Percentiles rank a stretch among this genome's conserved stretches.
Evolutionary conservation across 2,888 invertebrate species (phyloP).

Genomic region (Ligdia adustata): DNA sequence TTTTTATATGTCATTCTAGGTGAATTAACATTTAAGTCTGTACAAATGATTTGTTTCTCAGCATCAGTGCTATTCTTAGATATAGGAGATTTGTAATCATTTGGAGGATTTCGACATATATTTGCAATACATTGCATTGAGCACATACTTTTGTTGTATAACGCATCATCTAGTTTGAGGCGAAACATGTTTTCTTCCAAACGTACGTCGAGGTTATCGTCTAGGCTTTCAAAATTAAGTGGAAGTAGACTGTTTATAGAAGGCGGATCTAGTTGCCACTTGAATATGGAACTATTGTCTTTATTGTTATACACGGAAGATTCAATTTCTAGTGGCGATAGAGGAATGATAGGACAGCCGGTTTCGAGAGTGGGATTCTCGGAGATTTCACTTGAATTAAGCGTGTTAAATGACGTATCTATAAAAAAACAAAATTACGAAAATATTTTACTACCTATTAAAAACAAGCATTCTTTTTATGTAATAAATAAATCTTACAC

Average conservation of each 20-base stretch:
- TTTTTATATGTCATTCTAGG: constrained; percentile 29
- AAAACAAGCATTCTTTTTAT: no score
- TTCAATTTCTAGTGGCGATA: constrained; percentile 11
- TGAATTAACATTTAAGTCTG: constrained; percentile 53
- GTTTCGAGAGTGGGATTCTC: constrained; percentile 2
- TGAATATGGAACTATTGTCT: constrained; percentile 21
- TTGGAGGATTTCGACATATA: constrained; percentile 19
- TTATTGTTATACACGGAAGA: constrained; percentile 21
- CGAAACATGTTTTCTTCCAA: constrained; percentile 21
- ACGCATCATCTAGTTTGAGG: constrained; percentile 15
- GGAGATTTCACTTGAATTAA: constrained; percentile 15
- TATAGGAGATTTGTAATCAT: constrained; percentile 33
- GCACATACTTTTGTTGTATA: constrained; percentile 44
- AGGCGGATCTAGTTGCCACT: constrained; percentile 24
- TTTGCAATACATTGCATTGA: constrained; percentile 55
- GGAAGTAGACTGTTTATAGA: constrained; percentile 27
- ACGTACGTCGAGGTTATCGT: neutral
- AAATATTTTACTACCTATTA: no score
- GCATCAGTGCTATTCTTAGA: constrained; percentile 43
- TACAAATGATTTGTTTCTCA: constrained; percentile 57
- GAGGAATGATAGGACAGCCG: neutral
- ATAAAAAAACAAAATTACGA: constrained; percentile 10
- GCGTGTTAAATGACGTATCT: constrained; percentile 28
- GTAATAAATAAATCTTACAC: no score
- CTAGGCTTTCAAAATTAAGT: constrained; percentile 21